Base-by-base conservation (phyloP, 2,113 vertebrate genomes). In the Sorex fumeus region DNA sequence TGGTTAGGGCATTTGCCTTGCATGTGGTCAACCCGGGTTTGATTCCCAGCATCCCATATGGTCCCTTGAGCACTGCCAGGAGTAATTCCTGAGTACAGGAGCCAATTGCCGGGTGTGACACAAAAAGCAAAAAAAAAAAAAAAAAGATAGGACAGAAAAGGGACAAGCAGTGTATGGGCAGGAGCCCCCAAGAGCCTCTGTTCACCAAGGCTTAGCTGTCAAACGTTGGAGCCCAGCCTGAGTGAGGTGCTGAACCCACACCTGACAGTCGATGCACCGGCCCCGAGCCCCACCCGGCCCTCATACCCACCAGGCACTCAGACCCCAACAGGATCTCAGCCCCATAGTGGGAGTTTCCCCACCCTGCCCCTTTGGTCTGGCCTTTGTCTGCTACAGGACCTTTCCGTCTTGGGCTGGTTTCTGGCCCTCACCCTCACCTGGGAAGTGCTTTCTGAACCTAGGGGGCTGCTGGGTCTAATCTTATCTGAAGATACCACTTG, bases 341-440 rank as follows among this genome's bases (percentile, higher is more conserved):
- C 40, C 40, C 40, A 40, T 40, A 40, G 7, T 40, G 18, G 53
- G 13, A 15, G 12, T 15, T 3, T 15, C 53, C 53, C 53, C 53
- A 53, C 53, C 13, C 36, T 43, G 5, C 77, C 32, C 43, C 3
- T 0, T 1, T 8, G 70, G 40, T 13, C 23, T 36, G 13, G 15
- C 6, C 43, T 81, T 5, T 1, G 0, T 43, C 21, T 0, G 15
- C 19, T 5, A 13, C 0, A 5, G 3, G 19, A 30, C 30, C 43
- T 79, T 57, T 79, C 11, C 9, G 30, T 0, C 45, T 50, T 9
- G 71, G 36, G 57, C 28, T 45, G 23, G 40, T 67, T 72, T 40
- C 28, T 64, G n/a, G 8, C 7, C 34, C 40, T n/a, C 57, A 75
- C 50, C 50, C 21, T 66, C n/a, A 32, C 23, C 45, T 47, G 25